phyloP scores from a whole-genome alignment of 1,140 invertebrate species.

The Papilio polytes region DNA sequence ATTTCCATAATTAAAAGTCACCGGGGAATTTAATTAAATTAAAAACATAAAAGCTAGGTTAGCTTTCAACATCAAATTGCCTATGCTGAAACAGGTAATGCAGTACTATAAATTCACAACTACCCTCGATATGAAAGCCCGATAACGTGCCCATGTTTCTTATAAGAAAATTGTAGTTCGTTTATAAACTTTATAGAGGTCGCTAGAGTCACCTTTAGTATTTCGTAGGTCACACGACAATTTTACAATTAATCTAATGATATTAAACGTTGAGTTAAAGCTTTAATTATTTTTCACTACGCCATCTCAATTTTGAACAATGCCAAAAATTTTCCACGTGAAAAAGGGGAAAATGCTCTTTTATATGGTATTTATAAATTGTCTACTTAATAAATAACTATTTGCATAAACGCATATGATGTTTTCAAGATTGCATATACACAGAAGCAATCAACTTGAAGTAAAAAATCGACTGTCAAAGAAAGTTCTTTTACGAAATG shows the following conservation, averaged over 20 bases:
- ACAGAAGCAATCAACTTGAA: neutral
- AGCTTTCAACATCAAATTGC: neutral
- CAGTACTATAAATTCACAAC: constrained; percentile 7
- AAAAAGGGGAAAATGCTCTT: too few relatives aligned
- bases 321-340: too few relatives aligned
- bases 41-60: neutral
- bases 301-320: too few relatives aligned
- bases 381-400: too few relatives aligned
- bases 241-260: neutral
- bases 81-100: constrained; percentile 14
- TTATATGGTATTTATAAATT: too few relatives aligned
- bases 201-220: neutral
- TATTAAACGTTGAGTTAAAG: neutral
- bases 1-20: neutral
- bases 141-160: neutral
- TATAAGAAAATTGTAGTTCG: neutral
- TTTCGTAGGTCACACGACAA: neutral
- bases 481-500: neutral
- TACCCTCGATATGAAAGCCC: neutral
- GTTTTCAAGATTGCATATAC: neutral
- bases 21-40: neutral
- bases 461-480: neutral
- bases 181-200: constrained; percentile 13
- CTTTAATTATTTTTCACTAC: too few relatives aligned
- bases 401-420: too few relatives aligned